Conservation (phyloP, 2,113 vertebrate genomes). For the Anguilla rostrata region DNA sequence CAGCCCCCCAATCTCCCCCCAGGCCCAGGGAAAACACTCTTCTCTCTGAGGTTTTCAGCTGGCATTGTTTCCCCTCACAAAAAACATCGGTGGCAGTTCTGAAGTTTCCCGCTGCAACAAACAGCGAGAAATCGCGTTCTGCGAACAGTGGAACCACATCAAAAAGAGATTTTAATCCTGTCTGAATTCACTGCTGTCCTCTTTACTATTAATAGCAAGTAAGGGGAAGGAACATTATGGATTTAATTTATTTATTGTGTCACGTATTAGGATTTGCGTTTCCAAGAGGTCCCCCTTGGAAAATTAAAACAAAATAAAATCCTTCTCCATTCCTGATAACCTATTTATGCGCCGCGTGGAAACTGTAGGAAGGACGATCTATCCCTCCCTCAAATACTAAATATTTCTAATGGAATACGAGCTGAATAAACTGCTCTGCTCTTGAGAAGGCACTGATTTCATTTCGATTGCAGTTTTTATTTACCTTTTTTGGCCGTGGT, state of each 20-base stretch:
- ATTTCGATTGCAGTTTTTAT: neutral
- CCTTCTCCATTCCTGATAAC: slow-evolving; percentile 53
- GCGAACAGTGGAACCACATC: slow-evolving; percentile 69
- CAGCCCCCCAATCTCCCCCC: slow-evolving; percentile 37
- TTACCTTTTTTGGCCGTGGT: neutral
- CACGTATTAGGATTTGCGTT: slow-evolving; percentile 48
- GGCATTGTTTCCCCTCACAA: slow-evolving; percentile 37
- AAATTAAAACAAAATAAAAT: slow-evolving; percentile 51
- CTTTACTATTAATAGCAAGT: slow-evolving; percentile 70
- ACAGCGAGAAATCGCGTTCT: slow-evolving; percentile 59
- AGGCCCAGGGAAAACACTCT: slow-evolving; percentile 27
- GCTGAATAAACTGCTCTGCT: slow-evolving; percentile 13
- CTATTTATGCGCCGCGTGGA: slow-evolving; percentile 51
- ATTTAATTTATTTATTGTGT: slow-evolving; percentile 65
- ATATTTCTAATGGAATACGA: neutral
- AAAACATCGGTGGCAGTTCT: slow-evolving; percentile 27
- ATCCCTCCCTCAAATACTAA: neutral
- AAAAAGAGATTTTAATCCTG: slow-evolving; percentile 71
- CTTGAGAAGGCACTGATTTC: slow-evolving; percentile 25
- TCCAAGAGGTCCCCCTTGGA: slow-evolving; percentile 45
- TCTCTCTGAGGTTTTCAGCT: slow-evolving; percentile 43
- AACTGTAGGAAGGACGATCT: slow-evolving; percentile 9
- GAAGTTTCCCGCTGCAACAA: slow-evolving; percentile 46
- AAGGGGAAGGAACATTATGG: slow-evolving; percentile 61
- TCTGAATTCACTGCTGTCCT: slow-evolving; percentile 66